Conservation (phyloP, 92 coral and sea anemone species). For the Epizoanthus stellaris region DNA sequence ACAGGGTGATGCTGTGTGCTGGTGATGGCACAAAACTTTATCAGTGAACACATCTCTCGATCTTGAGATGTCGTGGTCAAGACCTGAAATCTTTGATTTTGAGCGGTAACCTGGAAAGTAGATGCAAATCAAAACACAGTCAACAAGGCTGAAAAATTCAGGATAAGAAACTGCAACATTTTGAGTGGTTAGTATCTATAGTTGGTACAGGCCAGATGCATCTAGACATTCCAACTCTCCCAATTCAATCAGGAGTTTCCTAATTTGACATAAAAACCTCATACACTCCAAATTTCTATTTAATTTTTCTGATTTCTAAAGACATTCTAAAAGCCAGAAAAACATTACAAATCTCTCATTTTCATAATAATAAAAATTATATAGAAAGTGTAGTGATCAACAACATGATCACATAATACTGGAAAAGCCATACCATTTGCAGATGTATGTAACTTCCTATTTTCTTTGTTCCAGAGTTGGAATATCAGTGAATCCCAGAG, state of each 20-base stretch:
- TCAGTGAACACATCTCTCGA: constrained; percentile 17
- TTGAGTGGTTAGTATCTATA: not conserved
- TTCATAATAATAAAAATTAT: not conserved
- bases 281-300: too few species aligned
- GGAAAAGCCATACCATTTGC: too few species aligned
- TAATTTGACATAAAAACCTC: too few species aligned
- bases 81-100: constrained; percentile 40
- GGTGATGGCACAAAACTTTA: constrained; percentile 26
- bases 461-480: too few species aligned
- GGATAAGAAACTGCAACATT: not conserved
- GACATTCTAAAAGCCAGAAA: not conserved
- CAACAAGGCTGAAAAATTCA: not conserved
- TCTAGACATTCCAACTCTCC: too few species aligned
- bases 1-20: constrained; percentile 28
- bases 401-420: too few species aligned
- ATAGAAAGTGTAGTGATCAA: not conserved
- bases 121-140: not conserved
- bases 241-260: too few species aligned
- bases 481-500: too few species aligned
- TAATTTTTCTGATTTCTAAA: too few species aligned
- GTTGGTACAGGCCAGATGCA: too few species aligned
- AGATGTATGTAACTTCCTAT: too few species aligned
- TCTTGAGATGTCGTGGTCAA: constrained; percentile 35
- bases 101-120: constrained; percentile 32
- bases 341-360: not conserved